These are phyloP conservation scores for Epinephelus fuscoguttatus DNA, from an alignment of 2,113 vertebrate genomes.

Conservation along the genomic window DNA sequence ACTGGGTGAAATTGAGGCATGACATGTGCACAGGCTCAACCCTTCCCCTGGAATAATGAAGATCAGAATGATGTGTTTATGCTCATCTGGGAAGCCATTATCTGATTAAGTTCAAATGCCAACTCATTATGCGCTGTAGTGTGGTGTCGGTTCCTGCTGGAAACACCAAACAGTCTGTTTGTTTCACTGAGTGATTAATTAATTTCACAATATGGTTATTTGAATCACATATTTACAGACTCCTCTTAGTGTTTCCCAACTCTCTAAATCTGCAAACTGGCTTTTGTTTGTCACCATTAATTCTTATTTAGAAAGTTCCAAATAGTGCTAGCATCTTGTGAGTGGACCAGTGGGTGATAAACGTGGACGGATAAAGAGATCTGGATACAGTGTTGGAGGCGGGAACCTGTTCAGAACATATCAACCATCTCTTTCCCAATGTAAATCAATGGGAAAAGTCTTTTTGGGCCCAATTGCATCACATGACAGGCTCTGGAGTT, in stretches of 20 bases:
- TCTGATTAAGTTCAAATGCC: slow-evolving; percentile 64
- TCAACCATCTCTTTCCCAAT: no score
- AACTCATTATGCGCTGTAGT: slow-evolving; percentile 17
- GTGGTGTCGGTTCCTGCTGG: slow-evolving; percentile 7
- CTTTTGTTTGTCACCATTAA: background rate
- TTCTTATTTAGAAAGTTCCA: background rate
- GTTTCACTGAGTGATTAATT: slow-evolving; percentile 39
- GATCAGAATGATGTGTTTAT: slow-evolving; percentile 35
- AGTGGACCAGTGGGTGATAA: no score
- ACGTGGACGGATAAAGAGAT: no score
- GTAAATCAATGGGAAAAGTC: no score
- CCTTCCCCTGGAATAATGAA: slow-evolving; percentile 27
- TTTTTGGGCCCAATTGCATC: no score
- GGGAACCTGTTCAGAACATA: no score
- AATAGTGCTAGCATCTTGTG: no score
- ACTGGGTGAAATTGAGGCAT: slow-evolving; percentile 10
- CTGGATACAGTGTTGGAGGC: no score
- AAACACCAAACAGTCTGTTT: slow-evolving; percentile 34
- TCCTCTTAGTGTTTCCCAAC: background rate
- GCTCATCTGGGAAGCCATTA: slow-evolving; percentile 57
- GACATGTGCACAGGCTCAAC: slow-evolving; percentile 1
- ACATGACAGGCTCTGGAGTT: no score
- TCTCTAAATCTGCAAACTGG: background rate
- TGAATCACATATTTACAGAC: slow-evolving; percentile 11
- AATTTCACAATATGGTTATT: slow-evolving; percentile 38